Base-by-base conservation (phyloP, 2,797 vertebrate species). In the Myotis findleyi region DNA sequence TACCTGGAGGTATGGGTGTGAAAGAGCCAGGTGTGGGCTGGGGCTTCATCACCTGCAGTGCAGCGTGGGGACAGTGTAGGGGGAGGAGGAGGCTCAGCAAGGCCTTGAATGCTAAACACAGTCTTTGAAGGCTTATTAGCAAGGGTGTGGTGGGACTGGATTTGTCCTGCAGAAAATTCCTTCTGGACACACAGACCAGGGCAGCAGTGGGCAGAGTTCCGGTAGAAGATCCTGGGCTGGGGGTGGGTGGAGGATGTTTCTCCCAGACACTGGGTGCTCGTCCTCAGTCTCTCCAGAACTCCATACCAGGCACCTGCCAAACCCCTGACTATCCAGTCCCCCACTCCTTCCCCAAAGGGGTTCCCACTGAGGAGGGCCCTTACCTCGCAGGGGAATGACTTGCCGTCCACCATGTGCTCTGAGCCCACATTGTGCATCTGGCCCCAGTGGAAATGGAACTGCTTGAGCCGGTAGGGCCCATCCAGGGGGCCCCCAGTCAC, bases 381-480 rank as follows among this genome's bases (percentile, higher is more conserved):
- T 96, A 99, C 99, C 99, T 99, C 99, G 27, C 99, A 99, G 47
- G 98, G 99, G 80, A 99, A 99, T 59, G 99, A 98, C 66, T 98
- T 99, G 95, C 99, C 99, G 21, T 98, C 98, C 90, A 99, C 97
- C 0, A 99, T 99, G 95, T 99, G 99, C 97, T 99, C 99, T 0
- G 99, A 99, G 75, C 99, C 99, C 55, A 98, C 97, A 33, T 98
- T 98, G 47, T 98, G 98, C 82, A 99, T 99, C 94, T 98, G 98
- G 3, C 99, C 99, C 99, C 99, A 99, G 98, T 99, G 99, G 96
- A 99, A 99, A 96, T 99, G 99, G 96, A 99, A 99, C 98, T 99
- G 99, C 97, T 99, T 99, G 92, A 99, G 99, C 79, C 99, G 98
- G 97, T 99, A 99, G 8, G 99, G 98, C 91, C 98, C 98, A 66